Evolutionary conservation across 92 coral and sea anemone genomes (phyloP).

Genomic region (Isaurus tuberculatus): DNA sequence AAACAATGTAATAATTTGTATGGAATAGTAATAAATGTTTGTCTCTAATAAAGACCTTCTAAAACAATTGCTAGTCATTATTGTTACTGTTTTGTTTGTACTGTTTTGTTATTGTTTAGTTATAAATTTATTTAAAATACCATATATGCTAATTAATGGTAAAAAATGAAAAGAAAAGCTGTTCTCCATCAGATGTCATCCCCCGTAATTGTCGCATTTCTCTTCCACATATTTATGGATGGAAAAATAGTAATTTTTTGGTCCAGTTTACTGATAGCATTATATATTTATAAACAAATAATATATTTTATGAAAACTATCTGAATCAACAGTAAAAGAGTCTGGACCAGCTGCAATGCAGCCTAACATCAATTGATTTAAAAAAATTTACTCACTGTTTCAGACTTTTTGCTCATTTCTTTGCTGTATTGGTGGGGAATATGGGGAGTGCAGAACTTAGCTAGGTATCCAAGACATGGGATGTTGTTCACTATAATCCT

Average conservation of each 20-base stretch:
- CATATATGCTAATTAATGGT: no score
- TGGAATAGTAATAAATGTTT: not conserved
- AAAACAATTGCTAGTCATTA: not conserved
- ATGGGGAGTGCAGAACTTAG: conserved; percentile 32
- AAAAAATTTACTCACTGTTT: conserved; percentile 55
- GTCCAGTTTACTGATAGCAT: not conserved
- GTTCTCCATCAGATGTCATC: no score
- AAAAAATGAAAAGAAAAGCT: no score
- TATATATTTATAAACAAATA: no score
- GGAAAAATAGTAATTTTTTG: no score
- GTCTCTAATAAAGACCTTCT: not conserved
- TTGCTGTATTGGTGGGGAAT: conserved; percentile 61
- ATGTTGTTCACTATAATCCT: conserved; percentile 50
- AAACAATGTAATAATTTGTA: not conserved
- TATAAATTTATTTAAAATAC: no score
- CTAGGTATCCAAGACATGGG: not conserved
- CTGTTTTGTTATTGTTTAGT: not conserved
- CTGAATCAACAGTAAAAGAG: not conserved
- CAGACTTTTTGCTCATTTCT: conserved; percentile 61
- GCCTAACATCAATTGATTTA: not conserved
- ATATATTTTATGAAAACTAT: not conserved
- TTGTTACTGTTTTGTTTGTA: not conserved
- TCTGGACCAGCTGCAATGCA: not conserved
- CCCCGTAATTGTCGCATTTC: no score
- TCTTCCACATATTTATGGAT: no score